These are phyloP conservation scores for Bombyx huttoni DNA, from an alignment of 2,888 invertebrate species.

Conservation along the genomic window DNA sequence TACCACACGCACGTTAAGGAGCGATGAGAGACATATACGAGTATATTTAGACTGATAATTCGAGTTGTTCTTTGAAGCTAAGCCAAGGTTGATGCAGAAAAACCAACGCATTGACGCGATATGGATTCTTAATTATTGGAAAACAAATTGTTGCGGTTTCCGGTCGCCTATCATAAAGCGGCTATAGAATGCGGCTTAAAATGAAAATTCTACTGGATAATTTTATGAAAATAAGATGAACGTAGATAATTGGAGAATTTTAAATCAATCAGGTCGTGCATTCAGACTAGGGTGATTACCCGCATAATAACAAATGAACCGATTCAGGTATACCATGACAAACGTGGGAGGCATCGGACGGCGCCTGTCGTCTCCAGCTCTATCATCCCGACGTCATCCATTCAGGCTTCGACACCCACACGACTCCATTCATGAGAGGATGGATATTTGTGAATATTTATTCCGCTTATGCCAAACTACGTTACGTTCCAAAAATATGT, in stretches of 20 bases:
- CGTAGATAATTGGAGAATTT: too few relatives aligned
- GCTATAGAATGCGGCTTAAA: too few relatives aligned
- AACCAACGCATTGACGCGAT: neutral
- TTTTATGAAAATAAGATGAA: too few relatives aligned
- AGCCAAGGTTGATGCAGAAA: neutral
- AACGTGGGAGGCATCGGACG: neutral
- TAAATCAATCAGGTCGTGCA: too few relatives aligned
- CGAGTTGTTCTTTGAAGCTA: neutral
- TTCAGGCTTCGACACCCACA: conserved; percentile 20
- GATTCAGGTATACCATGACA: neutral
- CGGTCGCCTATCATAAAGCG: too few relatives aligned
- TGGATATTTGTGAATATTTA: neutral
- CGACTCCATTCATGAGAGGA: conserved; percentile 2
- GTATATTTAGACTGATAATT: neutral
- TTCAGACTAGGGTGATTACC: too few relatives aligned
- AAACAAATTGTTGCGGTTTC: neutral
- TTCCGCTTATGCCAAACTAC: neutral
- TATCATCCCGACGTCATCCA: conserved; percentile 12
- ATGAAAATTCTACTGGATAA: too few relatives aligned
- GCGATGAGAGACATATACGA: neutral
- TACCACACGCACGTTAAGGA: neutral
- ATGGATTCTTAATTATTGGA: neutral
- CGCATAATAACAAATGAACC: too few relatives aligned
- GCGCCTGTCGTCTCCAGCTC: neutral
- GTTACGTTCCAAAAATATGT: neutral